Evolutionary conservation across 1,140 invertebrate species (phyloP).

Genomic region (Apis mellifera): DNA sequence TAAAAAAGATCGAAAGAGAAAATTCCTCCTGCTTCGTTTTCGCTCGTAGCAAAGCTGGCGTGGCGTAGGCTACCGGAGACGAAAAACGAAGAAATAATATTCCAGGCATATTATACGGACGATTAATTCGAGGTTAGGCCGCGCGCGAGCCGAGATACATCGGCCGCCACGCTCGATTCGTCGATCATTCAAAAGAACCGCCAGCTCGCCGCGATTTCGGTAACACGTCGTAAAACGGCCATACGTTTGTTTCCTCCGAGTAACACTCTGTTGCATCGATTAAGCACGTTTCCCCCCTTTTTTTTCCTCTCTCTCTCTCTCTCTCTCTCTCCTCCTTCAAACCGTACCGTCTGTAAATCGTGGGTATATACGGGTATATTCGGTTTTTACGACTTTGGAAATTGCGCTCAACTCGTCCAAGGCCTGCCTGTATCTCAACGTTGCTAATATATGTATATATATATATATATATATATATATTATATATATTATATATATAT

Average conservation of each 20-base stretch:
- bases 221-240: not conserved
- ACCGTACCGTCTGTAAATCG: constrained; percentile 21
- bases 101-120: constrained; percentile 41
- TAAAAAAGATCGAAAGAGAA: not conserved
- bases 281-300: not conserved
- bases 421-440: too few species aligned
- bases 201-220: not conserved
- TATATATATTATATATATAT: not conserved
- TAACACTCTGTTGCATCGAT: constrained; percentile 1
- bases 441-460: too few species aligned
- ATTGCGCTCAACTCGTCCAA: not conserved
- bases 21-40: not conserved
- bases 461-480: too few species aligned
- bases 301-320: constrained; percentile 6
- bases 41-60: not conserved
- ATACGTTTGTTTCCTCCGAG: not conserved
- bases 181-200: constrained; percentile 18
- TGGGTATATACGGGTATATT: not conserved
- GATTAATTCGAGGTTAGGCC: constrained; percentile 27
- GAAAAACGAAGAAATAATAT: constrained; percentile 36
- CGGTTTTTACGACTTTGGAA: constrained; percentile 14
- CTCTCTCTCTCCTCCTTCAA: not conserved
- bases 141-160: constrained; percentile 24
- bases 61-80: not conserved
- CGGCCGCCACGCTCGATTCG: constrained; percentile 9